A percentile compares a stretch with the other conserved stretches of the same genome.
phyloP scores from a whole-genome alignment of 1,140 invertebrate genomes.

The Paramacrobiotus metropolitanus region DNA sequence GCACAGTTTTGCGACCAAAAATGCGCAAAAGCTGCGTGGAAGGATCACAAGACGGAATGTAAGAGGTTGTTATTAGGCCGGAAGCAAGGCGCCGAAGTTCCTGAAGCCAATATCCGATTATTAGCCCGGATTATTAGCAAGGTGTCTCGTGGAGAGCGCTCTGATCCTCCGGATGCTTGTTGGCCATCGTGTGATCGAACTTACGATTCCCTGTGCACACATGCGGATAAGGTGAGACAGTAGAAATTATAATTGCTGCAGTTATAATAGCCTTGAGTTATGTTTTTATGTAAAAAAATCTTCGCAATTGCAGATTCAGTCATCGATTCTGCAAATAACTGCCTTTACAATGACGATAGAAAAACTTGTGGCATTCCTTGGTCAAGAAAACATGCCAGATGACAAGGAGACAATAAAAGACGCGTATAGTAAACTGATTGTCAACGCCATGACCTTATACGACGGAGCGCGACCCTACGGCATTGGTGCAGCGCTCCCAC shows the following conservation, averaged over 20 bases:
- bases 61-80: neutral
- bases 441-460: slow-evolving; percentile 2
- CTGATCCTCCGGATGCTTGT: neutral
- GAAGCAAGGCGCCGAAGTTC: neutral
- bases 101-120: neutral
- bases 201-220: slow-evolving; percentile 3
- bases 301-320: neutral
- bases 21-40: neutral
- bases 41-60: slow-evolving; percentile 1
- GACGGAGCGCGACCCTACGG: neutral
- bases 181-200: neutral
- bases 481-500: neutral
- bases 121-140: neutral
- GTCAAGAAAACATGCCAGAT: neutral
- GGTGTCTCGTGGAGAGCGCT: neutral
- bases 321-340: neutral
- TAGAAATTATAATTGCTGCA: neutral
- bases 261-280: no score
- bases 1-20: neutral
- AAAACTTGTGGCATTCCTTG: neutral
- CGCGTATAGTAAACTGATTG: neutral
- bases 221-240: neutral
- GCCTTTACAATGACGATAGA: neutral
- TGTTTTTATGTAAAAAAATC: neutral
- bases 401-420: neutral